Percentiles rank a stretch among this genome's conserved stretches.
Conservation (phyloP, 2,888 invertebrate species). For the Ellobium chinense region DNA sequence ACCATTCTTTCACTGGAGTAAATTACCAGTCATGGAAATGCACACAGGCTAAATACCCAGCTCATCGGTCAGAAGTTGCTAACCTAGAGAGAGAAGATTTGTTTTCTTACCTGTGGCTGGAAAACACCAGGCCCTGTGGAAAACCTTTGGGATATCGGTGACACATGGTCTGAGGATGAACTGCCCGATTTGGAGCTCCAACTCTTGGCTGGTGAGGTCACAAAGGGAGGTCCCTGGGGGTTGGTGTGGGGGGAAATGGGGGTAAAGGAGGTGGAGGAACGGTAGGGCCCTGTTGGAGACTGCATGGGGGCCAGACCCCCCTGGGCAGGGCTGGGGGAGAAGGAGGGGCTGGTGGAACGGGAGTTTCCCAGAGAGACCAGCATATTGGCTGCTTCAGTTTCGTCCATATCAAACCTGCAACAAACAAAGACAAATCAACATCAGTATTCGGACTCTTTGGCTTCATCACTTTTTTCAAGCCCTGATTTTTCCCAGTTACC, state of each 20-base stretch:
- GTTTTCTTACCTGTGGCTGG: conserved; percentile 54
- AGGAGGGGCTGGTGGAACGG: conserved; percentile 94
- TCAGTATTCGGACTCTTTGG: not conserved
- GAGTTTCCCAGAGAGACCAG: conserved; percentile 95
- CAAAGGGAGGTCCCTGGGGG: conserved; percentile 65
- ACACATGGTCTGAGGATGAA: conserved; percentile 72
- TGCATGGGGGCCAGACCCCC: conserved; percentile 61
- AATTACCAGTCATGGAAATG: no score
- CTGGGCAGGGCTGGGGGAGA: conserved; percentile 78
- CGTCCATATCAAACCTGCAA: conserved; percentile 91
- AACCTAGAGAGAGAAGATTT: no score
- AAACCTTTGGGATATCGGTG: conserved; percentile 72
- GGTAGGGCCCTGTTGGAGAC: conserved; percentile 80
- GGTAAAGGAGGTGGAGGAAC: conserved; percentile 89
- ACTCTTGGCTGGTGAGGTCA: conserved; percentile 70
- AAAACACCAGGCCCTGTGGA: conserved; percentile 56
- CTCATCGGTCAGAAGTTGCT: no score
- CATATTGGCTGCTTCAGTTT: conserved; percentile 98
- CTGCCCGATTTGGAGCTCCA: conserved; percentile 75
- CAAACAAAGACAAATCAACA: not conserved
- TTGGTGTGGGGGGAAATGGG: conserved; percentile 84
- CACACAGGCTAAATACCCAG: no score
- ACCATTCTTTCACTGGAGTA: no score
- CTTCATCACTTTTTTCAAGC: no score
- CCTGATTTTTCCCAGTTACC: no score